Base-by-base conservation (phyloP, 2,797 vertebrate genomes). In the Oophaga sylvatica region DNA sequence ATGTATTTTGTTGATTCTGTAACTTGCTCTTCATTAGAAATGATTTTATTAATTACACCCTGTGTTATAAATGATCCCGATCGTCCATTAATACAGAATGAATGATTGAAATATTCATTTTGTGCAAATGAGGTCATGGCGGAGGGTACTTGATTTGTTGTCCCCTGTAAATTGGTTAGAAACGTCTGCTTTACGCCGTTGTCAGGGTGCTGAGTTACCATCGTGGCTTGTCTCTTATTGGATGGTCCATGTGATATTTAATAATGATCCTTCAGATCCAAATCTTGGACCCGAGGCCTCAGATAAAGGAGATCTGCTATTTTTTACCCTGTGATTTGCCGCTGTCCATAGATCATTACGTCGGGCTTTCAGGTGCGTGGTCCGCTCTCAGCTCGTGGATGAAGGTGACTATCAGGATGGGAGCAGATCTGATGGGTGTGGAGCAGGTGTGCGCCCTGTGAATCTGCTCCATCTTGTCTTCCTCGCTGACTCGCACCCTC, bases 391-490 rank as follows among this genome's bases (percentile, higher is more conserved):
- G 31, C 0, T 76, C 59, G 45, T 59, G n/a, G 11, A 60, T 81
- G 26, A 85, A 85, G 87, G 83, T 85, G 78, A 88, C 57, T 20
- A 13, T 53, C 9, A 17, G 15, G 60, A 60, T 53, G 35, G 65
- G 48, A 73, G 65, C 26, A 62, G 59, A 87, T 76, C 60, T 71
- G 29, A 56, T 12, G 53, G 12, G 41, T 29, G 41, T 77, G 83
- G 68, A 89, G 87, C 87, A 89, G 87, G 84, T 89, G 87, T 56
- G 75, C 22, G 19, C 41, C 56, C 20, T 81, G 87, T 56, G 65
- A 80, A 31, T 62, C 67, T 73, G 53, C 10, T 17, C 67, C 11
- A 0, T 53, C 8, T 9, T 9, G 16, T 26, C 41, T 35, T 45
- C 70, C 79, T 86, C 31, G 16, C 78, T 59, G 78, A 73, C 70